Evolutionary conservation across 1,140 invertebrate species (phyloP).

Genomic region (Drosophila rufa): DNA sequence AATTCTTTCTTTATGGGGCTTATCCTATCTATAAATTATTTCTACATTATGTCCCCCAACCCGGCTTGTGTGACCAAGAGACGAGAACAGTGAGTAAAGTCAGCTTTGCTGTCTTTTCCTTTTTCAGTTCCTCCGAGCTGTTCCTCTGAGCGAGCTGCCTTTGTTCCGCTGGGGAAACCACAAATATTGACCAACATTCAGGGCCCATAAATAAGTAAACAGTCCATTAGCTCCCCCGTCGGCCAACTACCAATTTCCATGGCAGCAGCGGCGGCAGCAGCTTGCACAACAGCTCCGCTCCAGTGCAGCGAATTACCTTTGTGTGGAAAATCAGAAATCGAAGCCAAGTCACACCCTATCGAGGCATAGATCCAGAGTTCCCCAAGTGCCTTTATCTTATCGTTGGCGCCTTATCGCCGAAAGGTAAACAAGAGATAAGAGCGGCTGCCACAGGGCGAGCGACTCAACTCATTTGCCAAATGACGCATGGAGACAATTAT

Average conservation of each 20-base stretch:
- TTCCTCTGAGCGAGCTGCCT: constrained; percentile 13
- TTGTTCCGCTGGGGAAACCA: constrained; percentile 27
- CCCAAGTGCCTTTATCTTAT: constrained; percentile 47
- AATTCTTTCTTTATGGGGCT: constrained; percentile 21
- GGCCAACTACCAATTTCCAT: constrained; percentile 6
- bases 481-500: constrained; percentile 39
- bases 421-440: constrained; percentile 53
- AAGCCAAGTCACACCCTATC: constrained; percentile 53
- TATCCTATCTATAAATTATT: constrained; percentile 60
- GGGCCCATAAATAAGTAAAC: constrained; percentile 62
- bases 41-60: constrained; percentile 42
- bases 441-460: constrained; percentile 1
- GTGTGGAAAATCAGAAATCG: constrained; percentile 52
- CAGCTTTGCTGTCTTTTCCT: constrained; percentile 19
- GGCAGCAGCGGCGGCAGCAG: constrained; percentile 40
- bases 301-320: constrained; percentile 34
- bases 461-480: constrained; percentile 52
- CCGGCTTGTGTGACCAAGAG: background rate
- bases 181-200: constrained; percentile 64
- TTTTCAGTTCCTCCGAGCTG: background rate
- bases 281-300: constrained; percentile 49
- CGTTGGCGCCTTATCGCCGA: constrained; percentile 50
- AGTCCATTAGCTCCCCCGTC: constrained; percentile 52
- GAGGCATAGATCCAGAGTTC: constrained; percentile 30
- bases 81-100: constrained; percentile 20